Percentiles rank a stretch among this genome's conserved stretches.
Conservation (phyloP, 2,888 invertebrate genomes). For the Cantharis rufa region DNA sequence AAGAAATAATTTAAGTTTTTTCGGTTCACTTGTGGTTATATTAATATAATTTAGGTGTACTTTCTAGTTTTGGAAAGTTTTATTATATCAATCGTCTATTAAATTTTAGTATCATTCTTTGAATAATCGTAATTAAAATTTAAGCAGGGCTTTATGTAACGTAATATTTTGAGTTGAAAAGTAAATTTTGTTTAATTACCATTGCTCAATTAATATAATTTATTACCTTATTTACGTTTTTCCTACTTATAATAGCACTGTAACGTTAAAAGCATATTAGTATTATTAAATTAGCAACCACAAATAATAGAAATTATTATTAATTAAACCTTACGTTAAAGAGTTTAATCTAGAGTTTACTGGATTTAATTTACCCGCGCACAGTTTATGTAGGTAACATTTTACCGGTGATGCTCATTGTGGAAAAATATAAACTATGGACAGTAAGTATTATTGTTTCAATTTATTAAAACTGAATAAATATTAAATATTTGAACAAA, state of each 20-base stretch:
- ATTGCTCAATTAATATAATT: not conserved
- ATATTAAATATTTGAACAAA: not conserved
- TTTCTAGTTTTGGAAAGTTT: conserved; percentile 16
- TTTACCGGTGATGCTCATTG: not conserved
- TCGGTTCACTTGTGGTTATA: not conserved
- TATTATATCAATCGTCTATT: conserved; percentile 1
- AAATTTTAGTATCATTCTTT: not conserved
- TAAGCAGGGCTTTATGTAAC: not conserved
- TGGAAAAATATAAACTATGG: not conserved
- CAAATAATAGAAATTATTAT: not conserved
- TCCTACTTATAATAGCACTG: not conserved
- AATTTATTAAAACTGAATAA: not conserved
- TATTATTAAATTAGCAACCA: not conserved
- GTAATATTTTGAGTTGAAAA: not conserved
- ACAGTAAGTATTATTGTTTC: not conserved
- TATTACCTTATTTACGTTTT: not conserved
- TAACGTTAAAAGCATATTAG: not conserved
- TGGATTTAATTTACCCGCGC: not conserved
- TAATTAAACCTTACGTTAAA: not conserved
- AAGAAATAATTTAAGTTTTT: conserved; percentile 5
- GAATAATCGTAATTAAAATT: not conserved
- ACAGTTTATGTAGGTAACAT: not conserved
- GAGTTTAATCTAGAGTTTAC: not conserved
- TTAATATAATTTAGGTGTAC: conserved; percentile 4
- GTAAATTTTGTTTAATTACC: not conserved